Evolutionary conservation across 2,888 invertebrate genomes (phyloP).

Genomic region (Aphodius sticticus): DNA sequence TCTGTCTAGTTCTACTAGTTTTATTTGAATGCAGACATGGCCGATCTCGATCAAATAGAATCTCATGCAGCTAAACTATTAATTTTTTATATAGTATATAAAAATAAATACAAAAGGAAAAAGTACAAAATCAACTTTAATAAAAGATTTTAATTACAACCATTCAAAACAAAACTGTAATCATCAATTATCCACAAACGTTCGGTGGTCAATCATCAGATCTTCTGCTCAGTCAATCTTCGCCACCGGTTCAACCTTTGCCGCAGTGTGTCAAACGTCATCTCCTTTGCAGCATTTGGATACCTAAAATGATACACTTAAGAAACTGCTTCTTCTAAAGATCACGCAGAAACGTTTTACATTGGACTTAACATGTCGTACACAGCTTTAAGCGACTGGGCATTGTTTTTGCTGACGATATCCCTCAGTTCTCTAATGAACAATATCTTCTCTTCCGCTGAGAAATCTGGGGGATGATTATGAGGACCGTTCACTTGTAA

Average conservation of each 20-base stretch:
- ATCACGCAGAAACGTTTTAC: conserved; percentile 33
- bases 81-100: too few relatives aligned
- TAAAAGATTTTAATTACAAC: neutral
- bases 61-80: too few relatives aligned
- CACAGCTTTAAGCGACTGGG: conserved; percentile 41
- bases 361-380: conserved; percentile 44
- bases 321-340: neutral
- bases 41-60: too few relatives aligned
- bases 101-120: neutral
- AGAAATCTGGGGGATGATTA: conserved; percentile 48
- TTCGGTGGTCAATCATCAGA: too few relatives aligned
- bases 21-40: too few relatives aligned
- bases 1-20: too few relatives aligned
- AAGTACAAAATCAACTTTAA: neutral
- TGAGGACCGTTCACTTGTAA: conserved; percentile 45
- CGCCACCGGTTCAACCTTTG: conserved; percentile 39
- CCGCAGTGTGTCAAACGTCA: conserved; percentile 40
- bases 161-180: neutral
- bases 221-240: conserved; percentile 16
- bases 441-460: conserved; percentile 37
- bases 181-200: too few relatives aligned
- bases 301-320: conserved; percentile 43
- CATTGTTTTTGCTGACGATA: conserved; percentile 29
- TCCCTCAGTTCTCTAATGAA: conserved; percentile 37
- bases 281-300: conserved; percentile 44